A percentile compares a stretch with the other conserved stretches of the same genome.
phyloP scores from a whole-genome alignment of 2,113 vertebrate genomes.

The Lagopus muta region DNA sequence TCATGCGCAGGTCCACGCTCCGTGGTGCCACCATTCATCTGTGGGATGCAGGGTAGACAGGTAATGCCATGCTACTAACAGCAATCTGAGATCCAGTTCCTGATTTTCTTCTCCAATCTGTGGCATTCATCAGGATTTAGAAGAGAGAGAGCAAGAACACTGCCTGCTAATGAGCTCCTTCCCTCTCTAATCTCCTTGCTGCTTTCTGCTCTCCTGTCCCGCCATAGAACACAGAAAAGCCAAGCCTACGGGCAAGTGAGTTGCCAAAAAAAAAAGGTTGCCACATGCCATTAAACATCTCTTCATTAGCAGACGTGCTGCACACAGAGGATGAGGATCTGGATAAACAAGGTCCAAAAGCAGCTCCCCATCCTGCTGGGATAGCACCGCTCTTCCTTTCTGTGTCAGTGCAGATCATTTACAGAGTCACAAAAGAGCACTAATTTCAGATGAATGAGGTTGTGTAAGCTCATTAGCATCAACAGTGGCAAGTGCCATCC shows the following conservation, averaged over 20 bases:
- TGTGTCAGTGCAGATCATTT: background rate
- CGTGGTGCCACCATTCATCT: background rate
- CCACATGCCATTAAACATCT: background rate
- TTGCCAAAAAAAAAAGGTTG: background rate
- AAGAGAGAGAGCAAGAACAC: background rate
- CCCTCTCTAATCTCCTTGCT: background rate
- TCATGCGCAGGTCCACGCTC: background rate
- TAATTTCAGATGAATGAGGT: background rate
- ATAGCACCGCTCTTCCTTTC: background rate
- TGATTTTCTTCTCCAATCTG: background rate
- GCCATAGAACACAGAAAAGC: background rate
- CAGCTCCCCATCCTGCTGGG: background rate
- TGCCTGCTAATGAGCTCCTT: slow-evolving; percentile 4
- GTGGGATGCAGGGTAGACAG: background rate
- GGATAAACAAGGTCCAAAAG: background rate
- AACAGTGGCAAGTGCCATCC: background rate
- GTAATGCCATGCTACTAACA: background rate
- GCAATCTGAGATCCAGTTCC: background rate
- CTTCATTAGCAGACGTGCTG: background rate
- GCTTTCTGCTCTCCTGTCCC: slow-evolving; percentile 16
- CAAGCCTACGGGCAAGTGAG: background rate
- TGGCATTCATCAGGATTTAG: background rate
- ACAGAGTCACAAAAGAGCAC: background rate
- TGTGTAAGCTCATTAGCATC: background rate
- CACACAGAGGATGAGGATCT: background rate